These are phyloP conservation scores for Lasioglossum baleicum DNA, from an alignment of 1,140 invertebrate genomes.

Conservation along the genomic window DNA sequence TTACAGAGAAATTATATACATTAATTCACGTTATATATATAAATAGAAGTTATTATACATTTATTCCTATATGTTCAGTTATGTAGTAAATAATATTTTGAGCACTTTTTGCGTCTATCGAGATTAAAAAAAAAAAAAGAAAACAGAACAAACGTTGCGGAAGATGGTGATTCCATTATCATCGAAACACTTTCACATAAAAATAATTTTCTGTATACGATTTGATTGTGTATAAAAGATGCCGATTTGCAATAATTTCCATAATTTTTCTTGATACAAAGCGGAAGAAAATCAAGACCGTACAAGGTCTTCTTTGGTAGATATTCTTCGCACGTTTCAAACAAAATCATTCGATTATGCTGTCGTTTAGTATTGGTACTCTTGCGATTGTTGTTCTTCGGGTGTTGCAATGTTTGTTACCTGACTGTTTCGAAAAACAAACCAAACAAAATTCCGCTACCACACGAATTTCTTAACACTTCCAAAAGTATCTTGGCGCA, in stretches of 20 bases:
- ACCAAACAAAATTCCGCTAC: no score
- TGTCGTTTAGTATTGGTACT: constrained; percentile 50
- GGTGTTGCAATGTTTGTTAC: neutral
- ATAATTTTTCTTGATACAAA: constrained; percentile 4
- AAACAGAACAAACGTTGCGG: neutral
- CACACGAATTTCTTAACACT: no score
- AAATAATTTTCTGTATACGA: neutral
- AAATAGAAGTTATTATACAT: constrained; percentile 76
- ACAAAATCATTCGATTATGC: constrained; percentile 35
- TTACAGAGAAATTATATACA: constrained; percentile 69
- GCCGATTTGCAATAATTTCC: constrained; percentile 13
- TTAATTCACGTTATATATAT: constrained; percentile 73
- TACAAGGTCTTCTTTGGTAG: constrained; percentile 52
- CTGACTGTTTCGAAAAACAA: neutral
- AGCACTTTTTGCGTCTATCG: constrained; percentile 66
- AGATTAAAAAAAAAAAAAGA: neutral
- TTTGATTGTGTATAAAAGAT: constrained; percentile 1
- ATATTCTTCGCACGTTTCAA: constrained; percentile 38
- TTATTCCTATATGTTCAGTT: constrained; percentile 55
- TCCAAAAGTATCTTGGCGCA: neutral
- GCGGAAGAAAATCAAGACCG: constrained; percentile 42
- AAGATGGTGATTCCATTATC: constrained; percentile 29
- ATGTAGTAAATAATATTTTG: constrained; percentile 65
- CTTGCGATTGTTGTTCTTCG: constrained; percentile 27
- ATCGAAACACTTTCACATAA: constrained; percentile 15